Evolutionary conservation across 1,140 invertebrate species (phyloP).

Genomic region (Cotesia typhae): DNA sequence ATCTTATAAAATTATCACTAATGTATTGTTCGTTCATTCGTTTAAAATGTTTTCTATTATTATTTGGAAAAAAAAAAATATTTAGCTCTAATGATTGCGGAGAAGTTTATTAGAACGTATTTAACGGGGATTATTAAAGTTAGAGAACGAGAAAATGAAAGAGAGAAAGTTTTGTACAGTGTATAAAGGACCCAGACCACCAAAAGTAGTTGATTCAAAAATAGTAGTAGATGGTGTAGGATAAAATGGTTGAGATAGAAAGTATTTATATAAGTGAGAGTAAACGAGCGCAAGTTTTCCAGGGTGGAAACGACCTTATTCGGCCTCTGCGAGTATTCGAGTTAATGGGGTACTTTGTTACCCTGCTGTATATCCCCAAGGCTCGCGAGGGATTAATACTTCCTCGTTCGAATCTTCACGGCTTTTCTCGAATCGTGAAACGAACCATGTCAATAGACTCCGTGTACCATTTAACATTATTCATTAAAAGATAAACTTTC

Average conservation of each 20-base stretch:
- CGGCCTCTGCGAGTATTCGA: conserved; percentile 36
- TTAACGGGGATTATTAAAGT: too few species aligned
- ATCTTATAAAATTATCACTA: too few species aligned
- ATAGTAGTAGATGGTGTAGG: conserved; percentile 30
- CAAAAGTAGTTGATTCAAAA: conserved; percentile 4
- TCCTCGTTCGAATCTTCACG: conserved; percentile 49
- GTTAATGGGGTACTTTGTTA: conserved; percentile 52
- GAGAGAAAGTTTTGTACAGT: too few species aligned
- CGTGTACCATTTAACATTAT: conserved; percentile 20
- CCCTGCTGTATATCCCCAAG: conserved; percentile 36
- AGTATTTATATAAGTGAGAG: conserved; percentile 33
- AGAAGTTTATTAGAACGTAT: conserved; percentile 27
- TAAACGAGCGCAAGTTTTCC: conserved; percentile 1
- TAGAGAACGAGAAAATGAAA: too few species aligned
- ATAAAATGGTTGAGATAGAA: conserved; percentile 39
- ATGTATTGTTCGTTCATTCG: too few species aligned
- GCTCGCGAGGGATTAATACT: conserved; percentile 48
- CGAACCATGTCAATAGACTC: conserved; percentile 27
- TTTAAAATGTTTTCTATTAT: too few species aligned
- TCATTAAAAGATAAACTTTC: conserved; percentile 1
- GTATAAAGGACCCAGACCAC: too few species aligned
- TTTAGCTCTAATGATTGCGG: not conserved
- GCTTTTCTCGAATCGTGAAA: conserved; percentile 34
- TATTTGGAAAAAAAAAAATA: too few species aligned
- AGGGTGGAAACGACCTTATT: conserved; percentile 36